Conservation (phyloP, 2,113 vertebrate species). For the Heptranchias perlo region DNA sequence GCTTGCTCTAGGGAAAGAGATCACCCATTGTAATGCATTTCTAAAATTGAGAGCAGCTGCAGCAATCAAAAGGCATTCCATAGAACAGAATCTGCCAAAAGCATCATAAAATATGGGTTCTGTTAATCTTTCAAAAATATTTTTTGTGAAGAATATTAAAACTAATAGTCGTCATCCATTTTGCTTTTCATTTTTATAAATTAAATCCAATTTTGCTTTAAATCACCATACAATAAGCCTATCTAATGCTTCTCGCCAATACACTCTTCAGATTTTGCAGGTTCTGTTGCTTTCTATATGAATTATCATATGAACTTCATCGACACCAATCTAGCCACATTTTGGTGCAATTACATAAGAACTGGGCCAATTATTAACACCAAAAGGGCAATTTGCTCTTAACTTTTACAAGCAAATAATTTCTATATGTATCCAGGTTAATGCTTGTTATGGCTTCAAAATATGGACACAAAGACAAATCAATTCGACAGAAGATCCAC, state of each 20-base stretch:
- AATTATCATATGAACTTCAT: neutral
- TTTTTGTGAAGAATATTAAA: neutral
- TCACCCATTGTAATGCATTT: neutral
- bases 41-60: neutral
- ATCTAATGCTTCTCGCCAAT: neutral
- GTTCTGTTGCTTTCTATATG: neutral
- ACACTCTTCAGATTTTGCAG: neutral
- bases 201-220: neutral
- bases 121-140: neutral
- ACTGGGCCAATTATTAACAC: neutral
- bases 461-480: neutral
- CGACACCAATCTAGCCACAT: neutral
- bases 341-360: conserved; percentile 15
- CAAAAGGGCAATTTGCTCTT: neutral
- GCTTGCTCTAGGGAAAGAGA: conserved; percentile 76
- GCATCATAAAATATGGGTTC: neutral
- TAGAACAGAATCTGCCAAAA: neutral
- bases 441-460: neutral
- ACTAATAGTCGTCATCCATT: neutral
- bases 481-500: neutral
- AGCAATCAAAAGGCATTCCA: neutral
- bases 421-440: neutral
- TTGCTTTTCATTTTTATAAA: neutral
- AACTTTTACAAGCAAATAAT: neutral
- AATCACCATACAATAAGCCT: neutral